Percentiles rank a stretch among this genome's conserved stretches.
These are phyloP conservation scores for Argyrosomus regius DNA, from an alignment of 2,797 vertebrate species.

Conservation along the genomic window DNA sequence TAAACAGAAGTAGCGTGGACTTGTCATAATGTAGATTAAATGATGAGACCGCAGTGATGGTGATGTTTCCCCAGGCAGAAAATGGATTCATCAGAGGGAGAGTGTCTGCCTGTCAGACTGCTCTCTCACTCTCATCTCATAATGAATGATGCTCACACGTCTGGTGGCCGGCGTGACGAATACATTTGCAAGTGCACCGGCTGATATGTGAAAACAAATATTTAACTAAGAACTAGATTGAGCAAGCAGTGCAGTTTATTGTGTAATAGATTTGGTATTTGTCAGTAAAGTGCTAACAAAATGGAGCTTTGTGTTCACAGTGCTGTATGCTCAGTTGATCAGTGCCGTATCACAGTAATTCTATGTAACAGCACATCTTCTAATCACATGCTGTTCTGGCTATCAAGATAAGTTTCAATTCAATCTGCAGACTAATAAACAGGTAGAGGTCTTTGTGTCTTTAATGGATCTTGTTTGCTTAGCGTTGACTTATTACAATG, in stretches of 20 bases:
- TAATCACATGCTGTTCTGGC: background rate
- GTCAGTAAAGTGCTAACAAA: background rate
- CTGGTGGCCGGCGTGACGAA: background rate
- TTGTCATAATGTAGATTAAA: slow-evolving; percentile 6
- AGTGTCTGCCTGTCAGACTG: background rate
- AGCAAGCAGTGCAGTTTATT: slow-evolving; percentile 19
- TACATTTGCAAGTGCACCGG: slow-evolving; percentile 1
- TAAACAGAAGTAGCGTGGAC: slow-evolving; percentile 9
- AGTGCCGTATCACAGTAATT: slow-evolving; percentile 8
- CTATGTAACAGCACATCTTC: background rate
- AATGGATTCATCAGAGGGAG: background rate
- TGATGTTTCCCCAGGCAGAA: background rate
- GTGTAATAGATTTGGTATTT: slow-evolving; percentile 19
- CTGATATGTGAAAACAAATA: slow-evolving; percentile 40
- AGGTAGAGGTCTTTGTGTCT: background rate
- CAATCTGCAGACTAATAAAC: background rate
- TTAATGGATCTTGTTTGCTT: background rate
- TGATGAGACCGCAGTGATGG: background rate
- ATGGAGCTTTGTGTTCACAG: background rate
- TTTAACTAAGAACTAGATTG: slow-evolving; percentile 23
- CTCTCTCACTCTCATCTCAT: background rate
- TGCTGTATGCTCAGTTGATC: background rate
- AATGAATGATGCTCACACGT: background rate
- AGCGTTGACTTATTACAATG: background rate
- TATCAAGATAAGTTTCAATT: background rate